Evolutionary conservation across 2,113 vertebrate species (phyloP), one percentile per base, ranked within the genome.

Genomic region (Cyrtonyx montezumae): DNA sequence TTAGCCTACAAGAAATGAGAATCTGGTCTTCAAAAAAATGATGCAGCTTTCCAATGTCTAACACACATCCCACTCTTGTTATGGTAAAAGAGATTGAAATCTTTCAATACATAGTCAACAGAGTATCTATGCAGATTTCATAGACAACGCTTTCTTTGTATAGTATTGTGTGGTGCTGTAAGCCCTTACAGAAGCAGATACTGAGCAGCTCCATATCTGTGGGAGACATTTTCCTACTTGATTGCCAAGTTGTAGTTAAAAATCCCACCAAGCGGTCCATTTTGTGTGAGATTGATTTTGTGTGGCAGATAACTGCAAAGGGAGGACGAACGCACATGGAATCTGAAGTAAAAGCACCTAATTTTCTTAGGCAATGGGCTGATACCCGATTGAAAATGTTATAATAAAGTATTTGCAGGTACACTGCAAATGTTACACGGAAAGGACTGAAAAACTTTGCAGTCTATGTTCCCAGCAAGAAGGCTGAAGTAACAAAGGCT

Each of bases 401-500:
- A 56, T 91, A 89, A 48, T 32, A 74, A 89, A 68, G 25, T 66
- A 53, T 73, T 88, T 91, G 66, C 90, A 76, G 65, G 40, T 71
- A 45, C 6, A 1, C 21, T 67, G 77, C 69, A 79, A 76, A 26
- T 68, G 26, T 56, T 92, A 84, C 55, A 36, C 32, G 32, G 56
- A 68, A 61, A 45, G n/a, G 62, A 42, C 85, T 90, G 90, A 79
- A 94, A 86, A 88, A 48, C 48, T 56, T 91, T 90, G 91, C 76
- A 80, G 32, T 83, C 56, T 56, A 36, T 53, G 85, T 18, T 96
- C 79, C 53, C 94, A 95, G 91, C 56, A 61, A 91, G 87, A 81
- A 95, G 61, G 79, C 90, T 90, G 84, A 56, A 89, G 78, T 85
- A 96, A 96, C 87, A 96, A 96, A 95, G 84, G 66, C 89, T 89